A percentile compares a stretch with the other conserved stretches of the same genome.
Conservation (phyloP, 2,797 vertebrate genomes). For the Acanthopagrus latus region DNA sequence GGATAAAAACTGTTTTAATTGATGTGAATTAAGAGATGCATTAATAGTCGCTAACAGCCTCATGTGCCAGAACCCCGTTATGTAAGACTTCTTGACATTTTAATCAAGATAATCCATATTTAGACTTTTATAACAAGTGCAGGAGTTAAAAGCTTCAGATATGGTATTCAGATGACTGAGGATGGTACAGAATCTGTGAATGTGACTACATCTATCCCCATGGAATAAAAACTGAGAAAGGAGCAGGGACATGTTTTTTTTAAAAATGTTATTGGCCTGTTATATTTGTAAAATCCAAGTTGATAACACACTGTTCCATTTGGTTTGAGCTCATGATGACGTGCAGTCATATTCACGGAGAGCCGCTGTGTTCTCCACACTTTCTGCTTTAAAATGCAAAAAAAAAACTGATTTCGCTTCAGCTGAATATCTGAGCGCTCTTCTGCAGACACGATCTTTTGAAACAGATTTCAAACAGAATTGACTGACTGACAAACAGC, state of each 20-base stretch:
- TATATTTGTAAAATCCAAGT: conserved; percentile 1
- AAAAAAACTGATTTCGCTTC: background rate
- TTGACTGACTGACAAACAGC: background rate
- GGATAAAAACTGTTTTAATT: background rate
- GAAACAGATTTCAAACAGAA: conserved; percentile 5
- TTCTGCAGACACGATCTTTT: background rate
- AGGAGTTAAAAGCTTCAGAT: background rate
- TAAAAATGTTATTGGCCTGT: background rate
- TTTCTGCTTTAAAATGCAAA: background rate
- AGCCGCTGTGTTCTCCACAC: background rate
- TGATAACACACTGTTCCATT: background rate
- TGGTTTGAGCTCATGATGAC: background rate
- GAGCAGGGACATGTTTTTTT: background rate
- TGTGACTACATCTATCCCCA: background rate
- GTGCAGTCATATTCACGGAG: background rate
- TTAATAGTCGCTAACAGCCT: background rate
- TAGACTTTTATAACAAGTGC: background rate
- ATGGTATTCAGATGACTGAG: background rate
- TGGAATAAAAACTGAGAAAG: too few species aligned
- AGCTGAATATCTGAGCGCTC: background rate
- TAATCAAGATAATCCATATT: background rate
- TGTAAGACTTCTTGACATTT: conserved; percentile 13
- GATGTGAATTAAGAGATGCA: background rate
- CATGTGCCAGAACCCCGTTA: background rate
- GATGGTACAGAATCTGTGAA: background rate